Evolutionary conservation across 2,113 vertebrate genomes (phyloP).

Genomic region (Australoheros scitulus): DNA sequence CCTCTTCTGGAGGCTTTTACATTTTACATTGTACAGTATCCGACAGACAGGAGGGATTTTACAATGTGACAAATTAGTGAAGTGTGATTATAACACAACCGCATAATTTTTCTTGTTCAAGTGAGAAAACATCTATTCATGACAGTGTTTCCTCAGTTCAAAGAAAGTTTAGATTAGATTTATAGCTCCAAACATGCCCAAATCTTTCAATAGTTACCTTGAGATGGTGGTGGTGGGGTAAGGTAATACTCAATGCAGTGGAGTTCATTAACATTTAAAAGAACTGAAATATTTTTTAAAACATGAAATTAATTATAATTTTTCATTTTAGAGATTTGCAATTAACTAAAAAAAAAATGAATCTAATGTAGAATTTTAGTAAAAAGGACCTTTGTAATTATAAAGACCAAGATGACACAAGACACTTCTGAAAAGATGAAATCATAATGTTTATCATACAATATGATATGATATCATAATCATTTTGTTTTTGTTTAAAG

Average conservation of each 20-base stretch:
- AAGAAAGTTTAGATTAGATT: not conserved
- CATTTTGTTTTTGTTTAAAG: not conserved
- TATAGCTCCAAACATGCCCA: not conserved
- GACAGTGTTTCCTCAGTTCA: not conserved
- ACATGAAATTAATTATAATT: not conserved
- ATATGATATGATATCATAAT: not conserved
- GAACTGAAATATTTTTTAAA: not conserved
- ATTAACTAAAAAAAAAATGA: not conserved
- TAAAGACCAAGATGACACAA: not conserved
- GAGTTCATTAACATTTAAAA: not conserved
- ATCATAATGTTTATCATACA: not conserved
- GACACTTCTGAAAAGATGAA: not conserved
- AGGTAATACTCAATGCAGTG: not conserved
- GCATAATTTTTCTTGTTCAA: not conserved
- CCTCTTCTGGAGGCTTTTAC: constrained; percentile 71
- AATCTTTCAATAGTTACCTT: not conserved
- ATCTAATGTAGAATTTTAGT: too few relatives aligned
- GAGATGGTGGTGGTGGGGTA: not conserved
- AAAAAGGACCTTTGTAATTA: not conserved
- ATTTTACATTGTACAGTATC: constrained; percentile 18
- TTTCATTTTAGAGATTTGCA: not conserved
- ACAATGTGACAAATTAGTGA: not conserved
- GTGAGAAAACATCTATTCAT: too few relatives aligned
- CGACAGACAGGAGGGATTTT: not conserved
- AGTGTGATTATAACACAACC: not conserved